Conservation (phyloP, 2,888 invertebrate species). For the Ganaspis brasiliensis region DNA sequence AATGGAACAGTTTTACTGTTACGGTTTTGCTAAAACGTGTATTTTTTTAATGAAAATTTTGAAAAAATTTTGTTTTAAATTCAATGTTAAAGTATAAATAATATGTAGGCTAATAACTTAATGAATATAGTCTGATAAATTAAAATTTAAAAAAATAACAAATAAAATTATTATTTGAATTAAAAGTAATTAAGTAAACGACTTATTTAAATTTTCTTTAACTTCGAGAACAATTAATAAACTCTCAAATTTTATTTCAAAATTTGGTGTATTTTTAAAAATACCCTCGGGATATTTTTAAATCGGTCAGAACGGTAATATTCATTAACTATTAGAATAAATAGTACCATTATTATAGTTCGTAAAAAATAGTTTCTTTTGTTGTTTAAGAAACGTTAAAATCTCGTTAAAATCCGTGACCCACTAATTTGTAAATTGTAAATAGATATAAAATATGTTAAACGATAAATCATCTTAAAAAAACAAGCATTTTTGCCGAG, state of each 20-base stretch:
- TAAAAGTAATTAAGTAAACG: too few species aligned
- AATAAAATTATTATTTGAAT: too few species aligned
- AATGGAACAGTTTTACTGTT: not conserved
- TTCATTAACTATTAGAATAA: not conserved
- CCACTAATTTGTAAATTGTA: not conserved
- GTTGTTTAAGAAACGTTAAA: not conserved
- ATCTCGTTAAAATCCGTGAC: not conserved
- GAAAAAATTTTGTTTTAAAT: not conserved
- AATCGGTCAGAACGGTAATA: not conserved
- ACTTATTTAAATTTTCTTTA: too few species aligned
- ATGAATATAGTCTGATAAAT: too few species aligned
- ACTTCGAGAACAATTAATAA: too few species aligned
- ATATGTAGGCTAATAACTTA: not conserved
- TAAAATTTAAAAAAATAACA: too few species aligned
- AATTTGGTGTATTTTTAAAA: not conserved
- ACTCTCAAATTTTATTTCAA: not conserved
- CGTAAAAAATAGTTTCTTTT: slow-evolving; percentile 1
- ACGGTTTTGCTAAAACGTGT: not conserved
- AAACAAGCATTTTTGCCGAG: too few species aligned
- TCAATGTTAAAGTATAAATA: not conserved
- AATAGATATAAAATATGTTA: not conserved
- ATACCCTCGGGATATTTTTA: not conserved
- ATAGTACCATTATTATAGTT: not conserved
- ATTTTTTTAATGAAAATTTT: not conserved
- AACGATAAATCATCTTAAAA: too few species aligned